Base-by-base conservation (phyloP, 2,113 vertebrate genomes). In the Hippocampus mohnikei region DNA sequence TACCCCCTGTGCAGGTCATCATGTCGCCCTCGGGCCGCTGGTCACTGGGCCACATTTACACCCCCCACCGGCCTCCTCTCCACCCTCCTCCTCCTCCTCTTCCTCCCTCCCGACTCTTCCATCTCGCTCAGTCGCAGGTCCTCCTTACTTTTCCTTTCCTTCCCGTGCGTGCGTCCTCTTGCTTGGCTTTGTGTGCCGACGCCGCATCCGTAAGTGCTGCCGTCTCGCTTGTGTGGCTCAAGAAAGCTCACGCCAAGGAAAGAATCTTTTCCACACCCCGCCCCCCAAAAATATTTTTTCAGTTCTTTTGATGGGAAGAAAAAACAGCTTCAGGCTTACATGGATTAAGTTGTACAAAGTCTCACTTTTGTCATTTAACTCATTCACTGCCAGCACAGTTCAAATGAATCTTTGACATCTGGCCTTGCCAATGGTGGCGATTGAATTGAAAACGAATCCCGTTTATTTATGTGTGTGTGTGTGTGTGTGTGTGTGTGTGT, bases 31-130 rank as follows among this genome's bases (percentile, higher is more conserved):
- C 88, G 88, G 91, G 84, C 90, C 85, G 88, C 85, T 92, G 92
- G 92, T 93, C 91, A 85, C 87, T 92, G 91, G 92, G 91, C 71
- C 92, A 93, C 81, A 92, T 90, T 90, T 91, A 92, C 87, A 93
- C 92, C 90, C 92, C 92, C 74, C 91, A 91, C 89, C 87, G 92
- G 82, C 92, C 92, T 91, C 91, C 92, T 91, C 90, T 91, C 74
- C 90, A 93, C 89, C 91, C 91, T 91, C 87, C 89, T 89, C 90
- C 83, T 92, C 92, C 88, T 88, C 89, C 89, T 88, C 89, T 84
- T 92, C 92, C 88, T 88, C 89, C 86, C 87, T 81, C 85, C 83
- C 88, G 88, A 89, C 88, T 88, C 88, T 88, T 91, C 87, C 91
- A 91, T 88, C 91, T 88, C 84, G 89, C 85, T 91, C 85, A 86